Evolutionary conservation across 2,888 invertebrate species (phyloP).

Genomic region (Lasioglossum zephyrum): DNA sequence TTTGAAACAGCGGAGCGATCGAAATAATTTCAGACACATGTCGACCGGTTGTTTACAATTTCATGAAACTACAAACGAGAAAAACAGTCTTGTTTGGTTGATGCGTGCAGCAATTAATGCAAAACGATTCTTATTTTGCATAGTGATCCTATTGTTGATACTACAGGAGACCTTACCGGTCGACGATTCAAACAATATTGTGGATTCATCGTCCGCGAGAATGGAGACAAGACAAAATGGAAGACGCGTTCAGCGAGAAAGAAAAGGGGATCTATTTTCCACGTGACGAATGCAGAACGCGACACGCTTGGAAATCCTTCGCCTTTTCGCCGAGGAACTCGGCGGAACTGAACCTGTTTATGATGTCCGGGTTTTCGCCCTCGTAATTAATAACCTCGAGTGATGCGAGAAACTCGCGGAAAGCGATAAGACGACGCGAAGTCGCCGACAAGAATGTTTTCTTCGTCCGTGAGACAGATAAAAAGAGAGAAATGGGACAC

Average conservation of each 20-base stretch:
- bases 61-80: background rate
- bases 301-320: background rate
- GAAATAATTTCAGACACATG: no score
- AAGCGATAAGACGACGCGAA: constrained; percentile 26
- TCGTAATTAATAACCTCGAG: constrained; percentile 48
- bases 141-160: background rate
- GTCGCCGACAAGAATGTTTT: constrained; percentile 33
- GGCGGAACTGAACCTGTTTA: background rate
- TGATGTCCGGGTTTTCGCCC: constrained; percentile 18
- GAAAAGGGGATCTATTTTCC: background rate
- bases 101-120: background rate
- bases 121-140: background rate
- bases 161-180: background rate
- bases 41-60: background rate
- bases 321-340: background rate
- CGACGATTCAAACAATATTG: background rate
- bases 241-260: background rate
- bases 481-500: background rate
- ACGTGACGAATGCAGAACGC: background rate
- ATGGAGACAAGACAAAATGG: background rate
- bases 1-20: no score
- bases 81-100: background rate
- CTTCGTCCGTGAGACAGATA: background rate
- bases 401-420: constrained; percentile 15
- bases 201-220: background rate